phyloP scores from a whole-genome alignment of 2,797 vertebrate species.

The Heterohyrax brucei region DNA sequence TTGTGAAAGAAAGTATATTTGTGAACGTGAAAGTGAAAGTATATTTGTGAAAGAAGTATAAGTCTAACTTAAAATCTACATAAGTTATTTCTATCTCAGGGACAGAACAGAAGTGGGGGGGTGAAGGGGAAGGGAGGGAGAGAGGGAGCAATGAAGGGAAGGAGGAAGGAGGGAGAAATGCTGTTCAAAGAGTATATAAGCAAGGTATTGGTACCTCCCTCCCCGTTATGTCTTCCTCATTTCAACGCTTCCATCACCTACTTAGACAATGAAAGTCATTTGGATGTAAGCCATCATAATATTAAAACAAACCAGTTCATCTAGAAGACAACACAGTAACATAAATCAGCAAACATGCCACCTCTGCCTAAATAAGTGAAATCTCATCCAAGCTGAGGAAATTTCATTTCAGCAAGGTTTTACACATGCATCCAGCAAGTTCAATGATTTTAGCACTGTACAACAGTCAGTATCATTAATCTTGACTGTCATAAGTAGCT shows the following conservation, averaged over 20 bases:
- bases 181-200: neutral
- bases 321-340: neutral
- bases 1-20: too few species aligned
- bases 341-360: neutral
- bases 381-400: neutral
- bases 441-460: neutral
- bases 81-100: neutral
- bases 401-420: slow-evolving; percentile 32
- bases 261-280: neutral
- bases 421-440: slow-evolving; percentile 12
- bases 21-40: neutral
- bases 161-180: neutral
- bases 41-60: neutral
- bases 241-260: neutral
- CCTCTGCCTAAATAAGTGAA: neutral
- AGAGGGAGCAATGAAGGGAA: neutral
- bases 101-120: neutral
- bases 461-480: neutral
- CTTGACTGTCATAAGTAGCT: slow-evolving; percentile 56
- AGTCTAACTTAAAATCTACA: neutral
- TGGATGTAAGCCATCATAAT: neutral
- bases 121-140: too few species aligned
- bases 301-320: neutral
- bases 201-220: neutral
- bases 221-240: neutral